Conservation (phyloP, 2,888 invertebrate species). For the Tiphia femorata region DNA sequence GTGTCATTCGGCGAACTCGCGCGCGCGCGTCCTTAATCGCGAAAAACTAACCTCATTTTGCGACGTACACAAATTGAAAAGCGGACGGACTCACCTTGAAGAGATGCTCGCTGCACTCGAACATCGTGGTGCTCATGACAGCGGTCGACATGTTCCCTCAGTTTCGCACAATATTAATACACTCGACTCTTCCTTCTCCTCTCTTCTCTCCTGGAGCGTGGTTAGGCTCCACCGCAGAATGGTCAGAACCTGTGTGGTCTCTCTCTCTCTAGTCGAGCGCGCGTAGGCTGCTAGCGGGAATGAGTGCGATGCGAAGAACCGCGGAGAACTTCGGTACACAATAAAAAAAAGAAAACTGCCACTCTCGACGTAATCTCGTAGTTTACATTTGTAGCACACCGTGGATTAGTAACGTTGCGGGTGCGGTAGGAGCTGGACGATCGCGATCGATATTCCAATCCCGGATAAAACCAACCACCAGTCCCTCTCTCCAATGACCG, state of each 20-base stretch:
- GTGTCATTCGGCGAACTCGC: too few species aligned
- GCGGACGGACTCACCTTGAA: constrained; percentile 82
- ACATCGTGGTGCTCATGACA: constrained; percentile 82
- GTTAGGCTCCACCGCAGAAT: constrained; percentile 9
- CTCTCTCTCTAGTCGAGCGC: constrained; percentile 6
- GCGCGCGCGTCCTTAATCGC: too few species aligned
- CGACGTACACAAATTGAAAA: too few species aligned
- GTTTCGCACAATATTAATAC: constrained; percentile 27
- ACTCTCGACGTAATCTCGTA: constrained; percentile 36
- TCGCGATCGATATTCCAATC: background rate
- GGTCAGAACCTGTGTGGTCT: too few species aligned
- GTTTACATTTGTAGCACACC: constrained; percentile 22
- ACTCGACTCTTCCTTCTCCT: constrained; percentile 11
- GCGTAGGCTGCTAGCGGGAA: background rate
- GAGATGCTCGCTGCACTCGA: constrained; percentile 81
- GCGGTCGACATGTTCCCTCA: constrained; percentile 78
- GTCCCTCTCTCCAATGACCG: background rate
- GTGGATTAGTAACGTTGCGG: constrained; percentile 8
- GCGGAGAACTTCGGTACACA: constrained; percentile 39
- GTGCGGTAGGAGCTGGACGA: constrained; percentile 20
- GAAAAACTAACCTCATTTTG: too few species aligned
- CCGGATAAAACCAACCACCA: background rate
- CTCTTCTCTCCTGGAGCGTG: constrained; percentile 12
- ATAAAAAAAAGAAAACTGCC: constrained; percentile 57
- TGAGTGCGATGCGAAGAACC: constrained; percentile 7